These are phyloP conservation scores for Drosophila busckii DNA, from an alignment of 1,140 invertebrate species.

Conservation along the genomic window DNA sequence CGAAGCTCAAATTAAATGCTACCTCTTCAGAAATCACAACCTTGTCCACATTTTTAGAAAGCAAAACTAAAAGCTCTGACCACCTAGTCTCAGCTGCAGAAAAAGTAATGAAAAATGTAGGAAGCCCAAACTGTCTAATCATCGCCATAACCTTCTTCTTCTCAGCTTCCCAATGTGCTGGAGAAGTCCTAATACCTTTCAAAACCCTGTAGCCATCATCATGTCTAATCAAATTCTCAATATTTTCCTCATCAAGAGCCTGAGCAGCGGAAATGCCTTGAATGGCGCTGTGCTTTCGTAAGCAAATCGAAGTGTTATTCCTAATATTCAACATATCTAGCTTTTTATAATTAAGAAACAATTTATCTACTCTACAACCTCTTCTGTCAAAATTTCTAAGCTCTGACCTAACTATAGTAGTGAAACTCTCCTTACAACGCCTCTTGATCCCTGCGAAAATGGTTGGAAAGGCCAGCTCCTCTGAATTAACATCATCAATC, in stretches of 20 bases:
- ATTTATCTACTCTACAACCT: too few species aligned
- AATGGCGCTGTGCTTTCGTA: slow-evolving; percentile 5
- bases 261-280: slow-evolving; percentile 15
- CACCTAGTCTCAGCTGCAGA: not conserved
- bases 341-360: slow-evolving; percentile 8
- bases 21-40: not conserved
- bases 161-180: slow-evolving; percentile 14
- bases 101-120: slow-evolving; percentile 1
- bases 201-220: slow-evolving; percentile 1
- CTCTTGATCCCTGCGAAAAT: slow-evolving; percentile 3
- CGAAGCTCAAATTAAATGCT: too few species aligned
- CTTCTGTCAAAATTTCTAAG: too few species aligned
- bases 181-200: slow-evolving; percentile 5
- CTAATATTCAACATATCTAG: not conserved
- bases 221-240: not conserved
- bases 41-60: not conserved
- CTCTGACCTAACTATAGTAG: too few species aligned
- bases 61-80: too few species aligned
- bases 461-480: slow-evolving; percentile 1
- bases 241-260: not conserved
- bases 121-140: slow-evolving; percentile 1
- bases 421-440: too few species aligned
- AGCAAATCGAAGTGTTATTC: not conserved
- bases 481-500: not conserved
- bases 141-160: slow-evolving; percentile 11